These are phyloP conservation scores for Macrobrachium rosenbergii DNA, from an alignment of 1,140 invertebrate species.

Conservation along the genomic window DNA sequence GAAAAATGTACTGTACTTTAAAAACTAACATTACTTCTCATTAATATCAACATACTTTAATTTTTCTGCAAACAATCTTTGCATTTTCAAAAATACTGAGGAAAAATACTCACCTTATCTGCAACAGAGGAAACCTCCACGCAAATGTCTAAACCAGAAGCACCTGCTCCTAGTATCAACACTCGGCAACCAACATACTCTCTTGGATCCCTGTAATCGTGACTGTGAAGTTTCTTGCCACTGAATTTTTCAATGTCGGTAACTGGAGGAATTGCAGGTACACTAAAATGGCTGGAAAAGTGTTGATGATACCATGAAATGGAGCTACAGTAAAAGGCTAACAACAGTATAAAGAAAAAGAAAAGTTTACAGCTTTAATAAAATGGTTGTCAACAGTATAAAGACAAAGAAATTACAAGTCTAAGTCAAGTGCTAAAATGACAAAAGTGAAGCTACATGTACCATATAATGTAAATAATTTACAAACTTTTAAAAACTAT, in stretches of 20 bases:
- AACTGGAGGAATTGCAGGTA: not conserved
- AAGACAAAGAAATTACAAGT: not conserved
- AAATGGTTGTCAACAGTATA: not conserved
- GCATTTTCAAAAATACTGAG: not conserved
- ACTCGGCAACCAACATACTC: constrained; percentile 4
- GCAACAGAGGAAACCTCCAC: constrained; percentile 21
- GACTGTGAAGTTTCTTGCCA: constrained; percentile 26
- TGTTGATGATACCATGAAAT: not conserved
- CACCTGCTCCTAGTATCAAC: constrained; percentile 19
- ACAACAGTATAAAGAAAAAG: not conserved
- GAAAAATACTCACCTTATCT: not conserved
- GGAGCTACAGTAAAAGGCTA: not conserved
- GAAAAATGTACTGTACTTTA: too few relatives aligned
- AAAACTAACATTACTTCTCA: too few relatives aligned
- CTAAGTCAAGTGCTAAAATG: too few relatives aligned
- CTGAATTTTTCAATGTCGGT: constrained; percentile 25
- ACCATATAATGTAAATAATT: too few relatives aligned
- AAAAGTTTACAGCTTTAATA: not conserved
- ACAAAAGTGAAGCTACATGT: too few relatives aligned
- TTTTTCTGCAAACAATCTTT: too few relatives aligned
- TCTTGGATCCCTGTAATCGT: constrained; percentile 32
- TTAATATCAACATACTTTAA: too few relatives aligned
- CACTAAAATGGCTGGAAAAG: constrained; percentile 34
- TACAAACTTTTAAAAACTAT: too few relatives aligned
- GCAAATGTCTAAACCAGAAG: constrained; percentile 42